These are phyloP conservation scores for Sicus ferrugineus DNA, from an alignment of 2,888 invertebrate species.

Conservation along the genomic window DNA sequence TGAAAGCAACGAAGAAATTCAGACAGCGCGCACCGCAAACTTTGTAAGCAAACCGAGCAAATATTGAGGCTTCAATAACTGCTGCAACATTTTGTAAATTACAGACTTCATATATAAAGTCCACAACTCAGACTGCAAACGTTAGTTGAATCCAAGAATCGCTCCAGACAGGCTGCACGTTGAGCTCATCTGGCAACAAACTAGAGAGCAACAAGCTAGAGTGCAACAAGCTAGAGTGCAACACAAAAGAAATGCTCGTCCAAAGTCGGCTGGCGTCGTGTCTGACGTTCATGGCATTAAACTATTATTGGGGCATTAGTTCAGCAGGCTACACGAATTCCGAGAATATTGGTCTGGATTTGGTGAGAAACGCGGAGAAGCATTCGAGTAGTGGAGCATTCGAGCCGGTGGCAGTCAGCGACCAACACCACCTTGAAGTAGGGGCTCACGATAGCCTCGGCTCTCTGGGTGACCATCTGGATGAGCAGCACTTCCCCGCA, in stretches of 20 bases:
- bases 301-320: neutral
- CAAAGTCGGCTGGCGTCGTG: constrained; percentile 7
- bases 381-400: constrained; percentile 47
- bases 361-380: constrained; percentile 48
- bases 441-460: constrained; percentile 48
- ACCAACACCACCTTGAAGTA: constrained; percentile 15
- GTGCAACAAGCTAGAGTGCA: neutral
- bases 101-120: constrained; percentile 28
- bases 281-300: neutral
- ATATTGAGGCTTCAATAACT: neutral
- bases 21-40: neutral
- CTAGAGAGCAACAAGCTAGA: neutral
- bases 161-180: neutral
- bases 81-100: neutral
- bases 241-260: constrained; percentile 8
- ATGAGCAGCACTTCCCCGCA: constrained; percentile 49
- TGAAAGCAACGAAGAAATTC: constrained; percentile 25
- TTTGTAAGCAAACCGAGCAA: constrained; percentile 1
- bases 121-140: constrained; percentile 10
- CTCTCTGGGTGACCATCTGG: constrained; percentile 51
- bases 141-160: constrained; percentile 29
- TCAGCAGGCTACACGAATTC: constrained; percentile 7
- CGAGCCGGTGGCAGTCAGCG: constrained; percentile 43
- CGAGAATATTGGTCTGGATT: constrained; percentile 45
- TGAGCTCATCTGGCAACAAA: neutral